phyloP scores from a whole-genome alignment of 2,888 invertebrate species.

The Crematogaster levior region DNA sequence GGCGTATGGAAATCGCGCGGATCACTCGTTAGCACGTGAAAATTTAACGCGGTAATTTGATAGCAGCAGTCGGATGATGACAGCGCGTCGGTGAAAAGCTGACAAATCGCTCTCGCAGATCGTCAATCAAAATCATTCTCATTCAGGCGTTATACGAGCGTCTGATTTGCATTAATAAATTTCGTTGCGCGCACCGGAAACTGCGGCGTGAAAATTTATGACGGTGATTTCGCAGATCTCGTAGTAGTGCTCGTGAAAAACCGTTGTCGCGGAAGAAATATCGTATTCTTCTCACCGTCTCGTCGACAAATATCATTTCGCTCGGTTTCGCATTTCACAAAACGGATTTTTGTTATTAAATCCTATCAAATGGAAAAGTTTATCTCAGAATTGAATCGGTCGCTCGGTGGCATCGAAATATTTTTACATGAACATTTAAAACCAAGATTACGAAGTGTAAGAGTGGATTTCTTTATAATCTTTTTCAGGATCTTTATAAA shows the following conservation, averaged over 20 bases:
- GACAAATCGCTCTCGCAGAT: conserved; percentile 41
- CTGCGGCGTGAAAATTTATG: conserved; percentile 35
- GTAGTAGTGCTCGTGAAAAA: conserved; percentile 24
- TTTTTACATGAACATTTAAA: background rate
- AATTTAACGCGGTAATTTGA: conserved; percentile 58
- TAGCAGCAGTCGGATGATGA: conserved; percentile 24
- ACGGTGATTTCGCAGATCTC: conserved; percentile 41
- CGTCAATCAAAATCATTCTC: conserved; percentile 49
- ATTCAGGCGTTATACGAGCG: conserved; percentile 35
- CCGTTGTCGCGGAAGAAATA: conserved; percentile 23
- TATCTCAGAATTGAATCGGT: background rate
- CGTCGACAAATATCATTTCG: conserved; percentile 27
- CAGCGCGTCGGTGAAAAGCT: conserved; percentile 38
- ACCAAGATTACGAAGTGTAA: background rate
- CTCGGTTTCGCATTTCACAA: conserved; percentile 12
- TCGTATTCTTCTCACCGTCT: conserved; percentile 40
- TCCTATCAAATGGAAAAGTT: conserved; percentile 1
- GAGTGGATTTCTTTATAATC: background rate
- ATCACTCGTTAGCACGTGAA: conserved; percentile 60
- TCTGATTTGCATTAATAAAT: conserved; percentile 53
- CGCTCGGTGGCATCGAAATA: background rate
- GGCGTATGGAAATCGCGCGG: conserved; percentile 38
- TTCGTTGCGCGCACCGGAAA: conserved; percentile 26
- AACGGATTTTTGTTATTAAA: conserved; percentile 12
- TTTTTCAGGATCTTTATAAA: background rate